Evolutionary conservation across 2,113 vertebrate genomes (phyloP), one percentile per base, ranked within the genome.

Genomic region (Ophthalmolycus amberensis): DNA sequence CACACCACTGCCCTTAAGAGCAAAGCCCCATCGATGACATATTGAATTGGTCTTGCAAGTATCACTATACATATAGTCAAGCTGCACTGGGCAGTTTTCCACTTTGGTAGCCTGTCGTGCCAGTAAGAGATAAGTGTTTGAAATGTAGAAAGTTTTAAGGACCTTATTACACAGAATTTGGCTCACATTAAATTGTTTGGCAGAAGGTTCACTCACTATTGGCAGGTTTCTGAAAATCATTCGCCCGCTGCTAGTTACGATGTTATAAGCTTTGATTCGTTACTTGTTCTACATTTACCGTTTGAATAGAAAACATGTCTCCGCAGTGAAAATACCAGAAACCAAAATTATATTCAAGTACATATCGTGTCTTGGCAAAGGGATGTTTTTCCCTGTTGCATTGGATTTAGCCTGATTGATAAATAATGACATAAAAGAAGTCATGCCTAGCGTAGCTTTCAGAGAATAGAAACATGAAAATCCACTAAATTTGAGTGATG

Each of bases 61-160:
- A 62, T 46, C 32, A 48, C 25, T 18, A 22, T 62, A 34, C 38
- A 50, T 54, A 25, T 22, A 67, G 15, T 71, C 44, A 64, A 70
- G 56, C 37, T 25, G 32, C 32, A 59, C n/a, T 59, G 32, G 25
- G 34, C 1, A 65, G 16, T 8, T 20, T 70, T 83, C n/a, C 20
- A 32, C 56, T 22, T 66, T 42, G 32, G 63, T 67, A 16, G 37
- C 4, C 16, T 9, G 5, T 44, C 32, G 48, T 75, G 42, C 70
- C 44, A 54, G 50, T 32, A 42, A 59, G 40, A 74, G 42, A 54
- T 77, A 59, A 80, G 76, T 4, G 16, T 59, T 71, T 76, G 25
- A 83, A 83, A 84, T 66, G 27, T 22, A 37, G 42, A 73, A 72
- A 77, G 72, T 83, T 76, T 73, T 11, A 71, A 84, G 65, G 27